Evolutionary conservation across 2,797 vertebrate genomes (phyloP).

Genomic region (Arctocebus calabarensis): DNA sequence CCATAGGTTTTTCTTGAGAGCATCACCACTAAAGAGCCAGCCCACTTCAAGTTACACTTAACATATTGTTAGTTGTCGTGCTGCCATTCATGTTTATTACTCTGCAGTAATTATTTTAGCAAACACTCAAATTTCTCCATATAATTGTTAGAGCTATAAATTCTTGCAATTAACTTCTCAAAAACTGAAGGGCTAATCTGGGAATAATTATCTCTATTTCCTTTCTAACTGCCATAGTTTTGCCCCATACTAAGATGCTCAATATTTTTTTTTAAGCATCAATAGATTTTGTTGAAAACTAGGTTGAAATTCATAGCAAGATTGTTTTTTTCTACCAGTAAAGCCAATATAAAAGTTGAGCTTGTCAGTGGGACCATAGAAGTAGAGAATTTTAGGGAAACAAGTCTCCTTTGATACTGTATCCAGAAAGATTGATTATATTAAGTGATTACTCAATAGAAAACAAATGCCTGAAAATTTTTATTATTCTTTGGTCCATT

Average conservation of each 20-base stretch:
- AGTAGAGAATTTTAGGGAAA: conserved; percentile 1
- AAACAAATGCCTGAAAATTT: background rate
- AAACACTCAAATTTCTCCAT: conserved; percentile 54
- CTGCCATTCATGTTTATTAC: conserved; percentile 12
- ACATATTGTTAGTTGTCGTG: background rate
- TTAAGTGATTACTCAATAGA: background rate
- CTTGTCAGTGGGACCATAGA: background rate
- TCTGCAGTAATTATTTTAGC: conserved; percentile 49
- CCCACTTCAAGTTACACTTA: conserved; percentile 32
- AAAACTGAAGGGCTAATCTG: conserved; percentile 41
- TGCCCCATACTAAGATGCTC: background rate
- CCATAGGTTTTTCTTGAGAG: background rate
- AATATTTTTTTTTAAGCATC: background rate
- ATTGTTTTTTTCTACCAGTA: background rate
- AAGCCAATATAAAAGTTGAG: background rate
- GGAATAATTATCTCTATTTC: conserved; percentile 39
- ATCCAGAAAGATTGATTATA: background rate
- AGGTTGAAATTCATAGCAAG: background rate
- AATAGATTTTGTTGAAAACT: conserved; percentile 40
- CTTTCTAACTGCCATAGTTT: conserved; percentile 25
- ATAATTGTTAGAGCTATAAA: conserved; percentile 45
- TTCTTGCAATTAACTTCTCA: conserved; percentile 43
- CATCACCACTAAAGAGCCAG: background rate
- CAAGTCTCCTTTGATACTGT: background rate
- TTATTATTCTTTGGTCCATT: background rate